These are phyloP conservation scores for Catamblyrhynchus diadema DNA, from an alignment of 2,797 vertebrate genomes.

Conservation along the genomic window DNA sequence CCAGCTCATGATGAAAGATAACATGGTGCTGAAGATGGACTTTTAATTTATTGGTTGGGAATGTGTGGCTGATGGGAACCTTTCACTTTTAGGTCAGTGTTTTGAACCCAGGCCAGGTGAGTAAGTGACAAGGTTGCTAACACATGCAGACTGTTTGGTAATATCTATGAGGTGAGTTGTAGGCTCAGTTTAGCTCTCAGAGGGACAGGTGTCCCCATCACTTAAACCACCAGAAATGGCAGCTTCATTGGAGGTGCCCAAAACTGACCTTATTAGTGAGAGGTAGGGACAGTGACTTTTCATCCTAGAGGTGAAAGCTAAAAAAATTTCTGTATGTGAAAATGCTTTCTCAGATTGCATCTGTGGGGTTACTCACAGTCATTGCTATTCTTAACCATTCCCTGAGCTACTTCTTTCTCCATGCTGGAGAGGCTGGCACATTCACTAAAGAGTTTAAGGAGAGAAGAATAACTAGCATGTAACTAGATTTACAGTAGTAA, in stretches of 20 bases:
- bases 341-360: constrained; percentile 49
- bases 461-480: neutral
- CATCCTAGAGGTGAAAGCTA: constrained; percentile 37
- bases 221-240: constrained; percentile 48
- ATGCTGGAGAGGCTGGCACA: neutral
- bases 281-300: constrained; percentile 43
- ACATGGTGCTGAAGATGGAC: constrained; percentile 15
- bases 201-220: constrained; percentile 51
- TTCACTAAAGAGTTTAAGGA: neutral
- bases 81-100: constrained; percentile 52
- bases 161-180: constrained; percentile 55
- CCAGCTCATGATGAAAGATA: constrained; percentile 1
- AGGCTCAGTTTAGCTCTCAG: constrained; percentile 3
- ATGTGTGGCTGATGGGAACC: neutral
- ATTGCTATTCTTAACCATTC: constrained; percentile 23
- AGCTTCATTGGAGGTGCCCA: constrained; percentile 24
- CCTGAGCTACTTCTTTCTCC: neutral
- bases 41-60: constrained; percentile 1
- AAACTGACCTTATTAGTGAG: constrained; percentile 43
- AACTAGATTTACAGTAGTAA: neutral
- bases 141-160: constrained; percentile 24
- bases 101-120: constrained; percentile 52
- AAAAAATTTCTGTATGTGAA: constrained; percentile 25
- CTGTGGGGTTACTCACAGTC: constrained; percentile 38
- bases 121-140: constrained; percentile 54